Evolutionary conservation across 2,113 vertebrate genomes (phyloP), one percentile per base, ranked within the genome.

Genomic region (Scalopus aquaticus): DNA sequence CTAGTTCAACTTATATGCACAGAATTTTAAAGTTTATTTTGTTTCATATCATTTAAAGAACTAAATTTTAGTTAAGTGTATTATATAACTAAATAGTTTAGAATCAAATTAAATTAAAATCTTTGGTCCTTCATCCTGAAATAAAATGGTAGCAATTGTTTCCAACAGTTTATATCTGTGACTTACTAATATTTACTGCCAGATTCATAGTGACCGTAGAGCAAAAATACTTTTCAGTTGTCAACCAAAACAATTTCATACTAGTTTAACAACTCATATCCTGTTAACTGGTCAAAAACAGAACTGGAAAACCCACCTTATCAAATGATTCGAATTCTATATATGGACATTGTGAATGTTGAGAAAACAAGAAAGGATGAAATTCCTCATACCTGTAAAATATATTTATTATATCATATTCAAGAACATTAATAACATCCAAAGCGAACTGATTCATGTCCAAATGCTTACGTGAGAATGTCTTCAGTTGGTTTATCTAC

Each of bases 291-390:
- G 42, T 84, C 0, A 95, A 95, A 89, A 91, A 90, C 60, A 97
- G 94, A 58, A 98, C 46, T 70, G 91, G 93, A 95, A 96, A 97
- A 97, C 97, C 70, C 95, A 98, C 99, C 99, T 99, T 99, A 98
- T 99, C 98, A 98, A 99, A 99, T 83, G 99, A 98, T 88, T 99
- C 99, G 98, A 99, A 99, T 97, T 99, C 99, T 98, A 99, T 97
- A 97, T 98, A 98, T 0, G 98, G 98, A 95, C 98, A 99, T 88
- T 99, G 98, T 96, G 97, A 97, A 98, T 99, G 98, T 97, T 99
- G 99, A 83, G 98, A 98, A 98, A 99, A 99, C 94, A 99, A 99
- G 97, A 99, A 99, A 95, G 99, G 99, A 97, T 99, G 99, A 98
- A 99, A 99, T 96, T 99, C 99, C 93, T 99, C 99, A 95, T 99